Evolutionary conservation across 2,113 vertebrate genomes (phyloP).

Genomic region (Tragelaphus scriptus): DNA sequence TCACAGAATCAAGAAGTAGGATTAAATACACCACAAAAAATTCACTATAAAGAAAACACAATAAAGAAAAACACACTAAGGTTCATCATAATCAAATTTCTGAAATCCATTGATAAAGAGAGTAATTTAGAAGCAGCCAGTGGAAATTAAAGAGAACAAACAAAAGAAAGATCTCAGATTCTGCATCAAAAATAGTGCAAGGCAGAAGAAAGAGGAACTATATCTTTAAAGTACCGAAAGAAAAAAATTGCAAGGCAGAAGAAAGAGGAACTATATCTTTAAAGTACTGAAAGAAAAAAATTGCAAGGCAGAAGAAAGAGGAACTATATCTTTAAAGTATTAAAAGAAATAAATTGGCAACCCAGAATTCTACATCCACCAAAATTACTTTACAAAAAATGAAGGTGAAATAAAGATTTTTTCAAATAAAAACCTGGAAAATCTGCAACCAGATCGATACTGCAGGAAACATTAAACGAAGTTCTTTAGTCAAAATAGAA

Average conservation of each 20-base stretch:
- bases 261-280: neutral
- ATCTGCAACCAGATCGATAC: neutral
- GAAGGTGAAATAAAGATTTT: constrained; percentile 3
- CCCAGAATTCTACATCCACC: neutral
- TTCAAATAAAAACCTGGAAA: neutral
- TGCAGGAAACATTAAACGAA: neutral
- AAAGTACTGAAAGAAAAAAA: neutral
- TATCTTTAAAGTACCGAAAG: neutral
- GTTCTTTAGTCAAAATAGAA: neutral
- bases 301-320: neutral
- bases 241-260: neutral
- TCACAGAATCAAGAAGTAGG: neutral
- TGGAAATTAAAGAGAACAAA: neutral
- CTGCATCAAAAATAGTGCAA: neutral
- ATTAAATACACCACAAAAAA: neutral
- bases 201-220: neutral
- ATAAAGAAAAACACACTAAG: neutral
- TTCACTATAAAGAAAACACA: neutral
- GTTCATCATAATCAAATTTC: neutral
- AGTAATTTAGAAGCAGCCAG: neutral
- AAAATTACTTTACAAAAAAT: neutral
- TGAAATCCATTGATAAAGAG: neutral
- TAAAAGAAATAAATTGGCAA: neutral
- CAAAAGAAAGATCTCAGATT: neutral
- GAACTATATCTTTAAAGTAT: neutral